Evolutionary conservation across 2,797 vertebrate species (phyloP).

Genomic region (Prionace glauca): DNA sequence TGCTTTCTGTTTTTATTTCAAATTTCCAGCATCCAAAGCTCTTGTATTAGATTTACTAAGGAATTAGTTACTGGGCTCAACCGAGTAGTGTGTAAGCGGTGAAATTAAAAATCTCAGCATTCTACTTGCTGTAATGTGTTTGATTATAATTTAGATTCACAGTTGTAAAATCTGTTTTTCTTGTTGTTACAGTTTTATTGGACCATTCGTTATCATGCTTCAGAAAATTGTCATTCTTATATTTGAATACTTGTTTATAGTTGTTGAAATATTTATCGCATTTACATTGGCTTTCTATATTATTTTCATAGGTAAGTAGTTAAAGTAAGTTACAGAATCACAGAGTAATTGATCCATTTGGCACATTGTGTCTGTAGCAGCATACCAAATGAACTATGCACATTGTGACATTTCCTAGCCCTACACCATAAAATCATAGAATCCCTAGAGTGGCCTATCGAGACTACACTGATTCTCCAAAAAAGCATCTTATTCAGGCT

Average conservation of each 20-base stretch:
- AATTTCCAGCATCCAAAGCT: not conserved
- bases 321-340: not conserved
- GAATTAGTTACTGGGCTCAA: not conserved
- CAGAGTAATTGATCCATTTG: no score
- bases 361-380: no score
- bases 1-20: not conserved
- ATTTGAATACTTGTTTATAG: conserved; percentile 6
- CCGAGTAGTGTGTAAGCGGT: not conserved
- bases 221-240: not conserved
- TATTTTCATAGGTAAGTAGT: conserved; percentile 14
- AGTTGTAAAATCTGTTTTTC: not conserved
- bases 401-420: no score
- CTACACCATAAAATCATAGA: no score
- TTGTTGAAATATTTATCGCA: not conserved
- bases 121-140: not conserved
- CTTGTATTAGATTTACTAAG: not conserved
- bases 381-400: no score
- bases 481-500: no score
- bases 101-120: not conserved
- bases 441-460: no score
- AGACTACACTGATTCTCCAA: no score
- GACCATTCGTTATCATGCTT: conserved; percentile 8
- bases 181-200: conserved; percentile 34
- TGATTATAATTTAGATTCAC: not conserved
- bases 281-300: conserved; percentile 5